phyloP scores from a whole-genome alignment of 1,140 invertebrate species.

The Himalopsyche phryganea region DNA sequence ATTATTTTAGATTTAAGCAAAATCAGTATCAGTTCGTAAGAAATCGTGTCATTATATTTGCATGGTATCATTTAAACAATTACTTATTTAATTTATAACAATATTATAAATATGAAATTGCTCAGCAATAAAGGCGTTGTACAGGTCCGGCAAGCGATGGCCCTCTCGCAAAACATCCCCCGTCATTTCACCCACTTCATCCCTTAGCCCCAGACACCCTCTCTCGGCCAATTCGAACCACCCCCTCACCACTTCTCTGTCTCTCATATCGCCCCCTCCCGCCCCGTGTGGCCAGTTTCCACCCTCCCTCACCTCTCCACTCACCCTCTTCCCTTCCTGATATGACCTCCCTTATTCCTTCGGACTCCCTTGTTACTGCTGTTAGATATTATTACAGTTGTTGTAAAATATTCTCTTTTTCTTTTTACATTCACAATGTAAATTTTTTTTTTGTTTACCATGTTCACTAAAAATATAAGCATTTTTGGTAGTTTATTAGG shows the following conservation, averaged over 20 bases:
- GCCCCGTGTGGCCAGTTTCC: background rate
- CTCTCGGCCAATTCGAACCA: background rate
- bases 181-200: constrained; percentile 14
- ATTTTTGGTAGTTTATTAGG: too few species aligned
- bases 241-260: background rate
- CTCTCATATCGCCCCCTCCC: constrained; percentile 19
- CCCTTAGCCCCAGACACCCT: constrained; percentile 6
- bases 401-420: too few species aligned
- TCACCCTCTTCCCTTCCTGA: constrained; percentile 4
- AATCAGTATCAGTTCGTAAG: too few species aligned
- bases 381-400: too few species aligned
- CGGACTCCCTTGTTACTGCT: background rate
- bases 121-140: constrained; percentile 13
- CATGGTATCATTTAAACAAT: too few species aligned
- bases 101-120: too few species aligned
- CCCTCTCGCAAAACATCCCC: constrained; percentile 26
- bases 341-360: background rate
- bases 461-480: too few species aligned
- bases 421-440: too few species aligned
- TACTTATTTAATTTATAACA: too few species aligned
- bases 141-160: constrained; percentile 24
- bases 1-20: too few species aligned
- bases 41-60: too few species aligned
- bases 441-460: too few species aligned
- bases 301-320: constrained; percentile 20